Percentiles rank a stretch among this genome's conserved stretches.
These are phyloP conservation scores for Acestrorhynchus altus DNA, from an alignment of 2,797 vertebrate genomes.

Conservation along the genomic window DNA sequence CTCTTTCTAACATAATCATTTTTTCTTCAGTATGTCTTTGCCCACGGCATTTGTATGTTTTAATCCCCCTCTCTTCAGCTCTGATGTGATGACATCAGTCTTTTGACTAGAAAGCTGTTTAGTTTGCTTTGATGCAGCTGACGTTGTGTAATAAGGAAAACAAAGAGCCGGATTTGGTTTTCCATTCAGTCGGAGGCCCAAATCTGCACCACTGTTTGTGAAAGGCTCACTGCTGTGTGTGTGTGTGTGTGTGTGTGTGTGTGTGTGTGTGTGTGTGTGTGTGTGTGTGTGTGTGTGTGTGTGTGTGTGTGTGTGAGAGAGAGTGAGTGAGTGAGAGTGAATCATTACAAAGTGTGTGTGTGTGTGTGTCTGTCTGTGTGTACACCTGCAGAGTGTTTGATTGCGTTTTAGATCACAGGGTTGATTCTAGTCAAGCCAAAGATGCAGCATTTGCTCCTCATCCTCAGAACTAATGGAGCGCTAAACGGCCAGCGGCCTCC, in stretches of 20 bases:
- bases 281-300: slow-evolving; percentile 36
- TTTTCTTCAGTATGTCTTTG: slow-evolving; percentile 76
- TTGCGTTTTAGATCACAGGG: slow-evolving; percentile 47
- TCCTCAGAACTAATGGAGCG: slow-evolving; percentile 23
- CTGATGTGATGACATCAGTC: slow-evolving; percentile 41
- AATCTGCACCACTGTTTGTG: slow-evolving; percentile 36
- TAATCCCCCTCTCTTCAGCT: slow-evolving; percentile 45
- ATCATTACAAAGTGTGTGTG: neutral
- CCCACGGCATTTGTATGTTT: slow-evolving; percentile 36
- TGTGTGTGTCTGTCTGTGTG: slow-evolving; percentile 37
- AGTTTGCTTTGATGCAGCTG: slow-evolving; percentile 47
- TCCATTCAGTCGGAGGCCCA: slow-evolving; percentile 46
- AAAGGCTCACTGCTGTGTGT: neutral
- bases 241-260: neutral
- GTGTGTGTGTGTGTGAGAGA: slow-evolving; percentile 24
- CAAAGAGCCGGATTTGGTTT: slow-evolving; percentile 50
- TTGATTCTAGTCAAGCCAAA: slow-evolving; percentile 58
- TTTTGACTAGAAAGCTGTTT: slow-evolving; percentile 34
- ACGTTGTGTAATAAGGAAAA: slow-evolving; percentile 55
- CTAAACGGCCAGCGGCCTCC: slow-evolving; percentile 44
- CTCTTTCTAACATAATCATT: slow-evolving; percentile 59
- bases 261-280: slow-evolving; percentile 17
- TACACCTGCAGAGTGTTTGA: slow-evolving; percentile 60
- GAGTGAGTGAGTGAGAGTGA: neutral
- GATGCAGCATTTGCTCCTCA: slow-evolving; percentile 48